Evolutionary conservation across 2,113 vertebrate species (phyloP).

Genomic region (Litocranius walleri): DNA sequence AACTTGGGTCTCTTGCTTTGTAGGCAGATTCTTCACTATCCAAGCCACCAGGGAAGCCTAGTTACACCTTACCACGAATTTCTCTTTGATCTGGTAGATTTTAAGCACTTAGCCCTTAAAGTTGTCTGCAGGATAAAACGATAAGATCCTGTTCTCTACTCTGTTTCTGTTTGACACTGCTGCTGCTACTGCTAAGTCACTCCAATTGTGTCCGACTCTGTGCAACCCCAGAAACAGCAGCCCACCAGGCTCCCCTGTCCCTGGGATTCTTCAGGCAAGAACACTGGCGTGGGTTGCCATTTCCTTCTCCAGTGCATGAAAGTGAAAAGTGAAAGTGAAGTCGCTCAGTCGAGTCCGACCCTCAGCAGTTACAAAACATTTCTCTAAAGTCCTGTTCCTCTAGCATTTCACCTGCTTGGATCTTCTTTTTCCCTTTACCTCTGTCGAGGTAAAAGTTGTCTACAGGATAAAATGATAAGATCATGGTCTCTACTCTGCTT

Average conservation of each 20-base stretch:
- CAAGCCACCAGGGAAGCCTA: neutral
- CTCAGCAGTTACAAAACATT: neutral
- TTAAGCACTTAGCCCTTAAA: neutral
- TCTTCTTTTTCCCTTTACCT: neutral
- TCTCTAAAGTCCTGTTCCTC: neutral
- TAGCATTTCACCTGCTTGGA: neutral
- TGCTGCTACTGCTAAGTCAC: too few relatives aligned
- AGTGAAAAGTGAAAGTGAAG: too few relatives aligned
- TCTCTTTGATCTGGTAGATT: neutral
- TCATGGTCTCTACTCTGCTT: neutral
- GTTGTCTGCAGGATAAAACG: neutral
- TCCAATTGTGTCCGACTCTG: too few relatives aligned
- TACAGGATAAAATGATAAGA: neutral
- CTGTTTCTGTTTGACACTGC: neutral
- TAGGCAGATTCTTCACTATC: neutral
- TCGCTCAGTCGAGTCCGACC: too few relatives aligned
- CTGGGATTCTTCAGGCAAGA: too few relatives aligned
- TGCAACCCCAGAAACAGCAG: too few relatives aligned
- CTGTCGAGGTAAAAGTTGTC: neutral
- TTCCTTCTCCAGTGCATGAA: too few relatives aligned
- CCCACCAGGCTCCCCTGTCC: too few relatives aligned
- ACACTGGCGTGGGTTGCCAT: too few relatives aligned
- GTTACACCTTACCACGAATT: neutral
- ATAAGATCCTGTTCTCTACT: neutral
- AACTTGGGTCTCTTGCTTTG: neutral